These are phyloP conservation scores for Porites divaricata DNA, from an alignment of 92 coral and sea anemone species.

Conservation along the genomic window DNA sequence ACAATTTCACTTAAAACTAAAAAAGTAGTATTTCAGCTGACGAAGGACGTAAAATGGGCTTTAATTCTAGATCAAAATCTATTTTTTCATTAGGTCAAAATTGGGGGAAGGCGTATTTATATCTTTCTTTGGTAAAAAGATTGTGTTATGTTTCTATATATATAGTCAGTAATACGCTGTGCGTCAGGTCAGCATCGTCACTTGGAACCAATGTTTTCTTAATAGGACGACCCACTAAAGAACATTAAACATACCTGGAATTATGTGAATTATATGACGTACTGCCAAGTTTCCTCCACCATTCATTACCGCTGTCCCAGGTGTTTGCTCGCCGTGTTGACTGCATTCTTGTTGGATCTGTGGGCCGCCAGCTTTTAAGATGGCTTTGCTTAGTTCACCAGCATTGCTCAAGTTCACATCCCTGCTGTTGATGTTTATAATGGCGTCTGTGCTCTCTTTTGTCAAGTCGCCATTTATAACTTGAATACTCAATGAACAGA, in stretches of 20 bases:
- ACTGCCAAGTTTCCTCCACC: conserved; percentile 9
- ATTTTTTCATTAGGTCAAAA: too few species aligned
- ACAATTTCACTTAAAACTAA: too few species aligned
- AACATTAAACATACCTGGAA: neutral
- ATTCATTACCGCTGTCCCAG: conserved; percentile 33
- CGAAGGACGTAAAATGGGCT: too few species aligned
- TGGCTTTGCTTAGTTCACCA: conserved; percentile 69
- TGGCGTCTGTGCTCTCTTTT: conserved; percentile 68
- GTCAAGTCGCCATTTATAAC: conserved; percentile 43
- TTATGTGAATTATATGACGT: conserved; percentile 14
- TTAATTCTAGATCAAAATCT: too few species aligned
- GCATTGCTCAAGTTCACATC: conserved; percentile 68
- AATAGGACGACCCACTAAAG: neutral
- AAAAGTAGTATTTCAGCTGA: too few species aligned
- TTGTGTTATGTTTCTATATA: too few species aligned
- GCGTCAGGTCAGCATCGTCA: too few species aligned
- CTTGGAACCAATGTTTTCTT: neutral
- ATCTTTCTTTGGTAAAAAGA: too few species aligned
- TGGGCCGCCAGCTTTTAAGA: conserved; percentile 36
- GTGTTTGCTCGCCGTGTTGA: neutral
- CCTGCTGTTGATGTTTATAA: conserved; percentile 66
- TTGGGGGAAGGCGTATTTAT: too few species aligned
- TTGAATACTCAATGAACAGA: neutral
- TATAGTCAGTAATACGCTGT: too few species aligned
- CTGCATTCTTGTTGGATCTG: conserved; percentile 14